Conservation (phyloP, 2,113 vertebrate genomes). For the Noctilio leporinus region DNA sequence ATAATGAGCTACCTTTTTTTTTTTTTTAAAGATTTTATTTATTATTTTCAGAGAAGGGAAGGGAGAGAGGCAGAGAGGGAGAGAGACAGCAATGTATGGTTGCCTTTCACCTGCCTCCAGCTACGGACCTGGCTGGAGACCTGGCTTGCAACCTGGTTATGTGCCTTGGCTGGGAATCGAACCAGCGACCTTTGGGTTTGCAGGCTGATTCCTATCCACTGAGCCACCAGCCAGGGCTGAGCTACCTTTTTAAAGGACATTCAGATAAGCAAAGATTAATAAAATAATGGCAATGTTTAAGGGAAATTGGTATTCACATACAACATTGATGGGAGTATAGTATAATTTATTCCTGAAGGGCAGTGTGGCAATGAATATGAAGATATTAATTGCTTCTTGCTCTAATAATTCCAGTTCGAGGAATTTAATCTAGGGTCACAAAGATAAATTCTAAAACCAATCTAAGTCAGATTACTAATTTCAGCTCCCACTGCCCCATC, state of each 20-base stretch:
- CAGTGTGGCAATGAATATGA: not conserved
- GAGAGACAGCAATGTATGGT: too few species aligned
- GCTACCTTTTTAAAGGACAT: not conserved
- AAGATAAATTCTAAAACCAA: not conserved
- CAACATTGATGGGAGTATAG: not conserved
- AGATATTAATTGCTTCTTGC: not conserved
- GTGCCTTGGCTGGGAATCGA: too few species aligned
- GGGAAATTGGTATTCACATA: not conserved
- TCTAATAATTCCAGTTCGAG: not conserved
- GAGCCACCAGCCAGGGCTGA: too few species aligned
- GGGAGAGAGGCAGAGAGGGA: too few species aligned
- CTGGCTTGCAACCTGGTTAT: too few species aligned
- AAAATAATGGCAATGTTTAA: not conserved
- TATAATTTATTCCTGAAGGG: not conserved
- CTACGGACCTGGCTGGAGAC: too few species aligned
- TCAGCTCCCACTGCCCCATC: not conserved
- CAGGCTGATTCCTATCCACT: too few species aligned
- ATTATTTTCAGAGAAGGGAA: too few species aligned
- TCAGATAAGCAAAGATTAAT: not conserved
- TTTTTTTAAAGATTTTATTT: too few species aligned
- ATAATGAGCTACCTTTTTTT: not conserved
- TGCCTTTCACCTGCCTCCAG: too few species aligned
- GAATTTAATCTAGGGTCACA: not conserved
- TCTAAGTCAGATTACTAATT: not conserved
- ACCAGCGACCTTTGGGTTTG: too few species aligned